phyloP scores from a whole-genome alignment of 2,113 vertebrate species.

The Hippocampus mohnikei region DNA sequence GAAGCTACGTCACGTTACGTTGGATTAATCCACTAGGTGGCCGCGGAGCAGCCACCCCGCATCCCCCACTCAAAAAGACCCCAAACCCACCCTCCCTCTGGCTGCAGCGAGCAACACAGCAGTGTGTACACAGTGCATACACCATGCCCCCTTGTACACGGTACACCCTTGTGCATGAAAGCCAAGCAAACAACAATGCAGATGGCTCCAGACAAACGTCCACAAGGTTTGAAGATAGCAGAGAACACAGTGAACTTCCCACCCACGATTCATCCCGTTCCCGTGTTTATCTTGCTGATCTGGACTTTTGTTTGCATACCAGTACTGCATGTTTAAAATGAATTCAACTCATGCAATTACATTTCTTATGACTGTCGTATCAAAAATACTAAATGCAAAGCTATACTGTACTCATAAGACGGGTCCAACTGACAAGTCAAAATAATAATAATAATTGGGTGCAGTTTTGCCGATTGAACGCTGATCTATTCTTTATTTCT shows the following conservation, averaged over 20 bases:
- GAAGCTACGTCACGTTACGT: background rate
- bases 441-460: too few species aligned
- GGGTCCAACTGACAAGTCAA: too few species aligned
- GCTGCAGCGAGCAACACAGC: conserved; percentile 25
- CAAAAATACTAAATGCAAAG: too few species aligned
- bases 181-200: conserved; percentile 59
- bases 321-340: background rate
- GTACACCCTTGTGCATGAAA: conserved; percentile 39
- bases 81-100: conserved; percentile 22
- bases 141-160: conserved; percentile 51
- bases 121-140: conserved; percentile 65
- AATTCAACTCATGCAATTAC: background rate
- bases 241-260: conserved; percentile 15
- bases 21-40: conserved; percentile 59
- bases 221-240: conserved; percentile 22
- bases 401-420: too few species aligned
- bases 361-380: background rate
- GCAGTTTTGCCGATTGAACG: too few species aligned
- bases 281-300: background rate
- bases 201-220: conserved; percentile 41
- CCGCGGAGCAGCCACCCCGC: conserved; percentile 25
- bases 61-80: conserved; percentile 19
- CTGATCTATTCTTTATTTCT: too few species aligned
- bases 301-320: background rate
- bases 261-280: background rate